A percentile compares a stretch with the other conserved stretches of the same genome.
These are phyloP conservation scores for Probosciger aterrimus DNA, from an alignment of 2,113 vertebrate species.

Conservation along the genomic window DNA sequence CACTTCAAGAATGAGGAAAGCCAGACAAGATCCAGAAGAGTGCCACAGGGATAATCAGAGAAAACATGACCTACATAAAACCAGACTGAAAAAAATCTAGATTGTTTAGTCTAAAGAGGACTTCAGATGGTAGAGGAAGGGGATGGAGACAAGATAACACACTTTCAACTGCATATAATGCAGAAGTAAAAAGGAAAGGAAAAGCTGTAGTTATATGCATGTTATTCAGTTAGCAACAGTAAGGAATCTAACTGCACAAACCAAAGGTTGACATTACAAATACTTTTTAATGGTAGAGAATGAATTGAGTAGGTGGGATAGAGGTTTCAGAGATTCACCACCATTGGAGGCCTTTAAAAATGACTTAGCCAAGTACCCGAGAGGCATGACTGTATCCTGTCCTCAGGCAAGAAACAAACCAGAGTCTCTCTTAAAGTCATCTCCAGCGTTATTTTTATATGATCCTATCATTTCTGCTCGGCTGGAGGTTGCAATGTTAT, in stretches of 20 bases:
- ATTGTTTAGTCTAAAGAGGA: background rate
- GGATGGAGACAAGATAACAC: background rate
- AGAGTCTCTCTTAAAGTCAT: background rate
- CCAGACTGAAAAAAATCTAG: background rate
- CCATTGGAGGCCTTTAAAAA: background rate
- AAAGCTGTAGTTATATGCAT: background rate
- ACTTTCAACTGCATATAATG: background rate
- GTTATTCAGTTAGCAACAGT: background rate
- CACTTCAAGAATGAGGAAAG: background rate
- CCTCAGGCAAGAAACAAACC: background rate
- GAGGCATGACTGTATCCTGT: background rate
- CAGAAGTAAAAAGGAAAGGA: background rate
- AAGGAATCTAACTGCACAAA: background rate
- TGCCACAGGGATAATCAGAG: background rate
- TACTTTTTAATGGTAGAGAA: background rate
- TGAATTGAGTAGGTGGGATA: background rate
- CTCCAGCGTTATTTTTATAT: slow-evolving; percentile 21
- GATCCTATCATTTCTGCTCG: slow-evolving; percentile 29
- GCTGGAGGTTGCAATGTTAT: background rate
- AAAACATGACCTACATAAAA: slow-evolving; percentile 13
- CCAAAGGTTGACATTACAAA: background rate
- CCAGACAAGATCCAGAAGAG: background rate
- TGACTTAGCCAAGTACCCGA: background rate
- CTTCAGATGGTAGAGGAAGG: background rate
- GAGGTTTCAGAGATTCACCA: background rate